Percentiles rank a stretch among this genome's conserved stretches.
Conservation (phyloP, 1,140 invertebrate genomes). For the Acarapis woodi region DNA sequence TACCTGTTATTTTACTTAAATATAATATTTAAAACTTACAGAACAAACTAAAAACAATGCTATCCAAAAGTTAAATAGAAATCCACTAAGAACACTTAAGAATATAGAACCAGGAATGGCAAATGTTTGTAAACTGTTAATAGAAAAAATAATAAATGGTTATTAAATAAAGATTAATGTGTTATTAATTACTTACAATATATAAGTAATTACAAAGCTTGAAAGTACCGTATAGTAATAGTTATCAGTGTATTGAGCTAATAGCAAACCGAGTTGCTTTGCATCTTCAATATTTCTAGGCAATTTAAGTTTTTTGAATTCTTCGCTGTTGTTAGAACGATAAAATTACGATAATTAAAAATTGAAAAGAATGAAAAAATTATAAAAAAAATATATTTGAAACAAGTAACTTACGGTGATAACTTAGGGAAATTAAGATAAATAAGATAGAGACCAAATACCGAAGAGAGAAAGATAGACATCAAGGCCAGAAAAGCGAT, state of each 20-base stretch:
- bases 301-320: slow-evolving; percentile 56
- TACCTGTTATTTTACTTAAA: no score
- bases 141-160: slow-evolving; percentile 8
- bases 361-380: slow-evolving; percentile 1
- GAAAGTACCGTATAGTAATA: slow-evolving; percentile 72
- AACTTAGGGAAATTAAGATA: slow-evolving; percentile 49
- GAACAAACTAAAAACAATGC: slow-evolving; percentile 71
- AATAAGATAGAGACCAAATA: slow-evolving; percentile 29
- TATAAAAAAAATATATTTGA: not conserved
- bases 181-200: slow-evolving; percentile 78
- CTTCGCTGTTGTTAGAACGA: no score
- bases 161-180: slow-evolving; percentile 13
- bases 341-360: slow-evolving; percentile 20
- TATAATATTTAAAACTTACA: slow-evolving; percentile 19
- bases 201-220: slow-evolving; percentile 67
- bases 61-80: slow-evolving; percentile 71
- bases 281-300: slow-evolving; percentile 84
- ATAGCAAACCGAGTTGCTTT: slow-evolving; percentile 62
- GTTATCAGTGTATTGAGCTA: slow-evolving; percentile 72
- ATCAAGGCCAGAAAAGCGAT: slow-evolving; percentile 16
- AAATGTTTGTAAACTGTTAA: slow-evolving; percentile 79
- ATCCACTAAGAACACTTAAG: slow-evolving; percentile 84
- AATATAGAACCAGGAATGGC: slow-evolving; percentile 97
- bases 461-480: slow-evolving; percentile 29
- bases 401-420: slow-evolving; percentile 32